Evolutionary conservation across 2,888 invertebrate species (phyloP), one percentile per base, ranked within the genome.

Genomic region (Ypsolopha sequella): DNA sequence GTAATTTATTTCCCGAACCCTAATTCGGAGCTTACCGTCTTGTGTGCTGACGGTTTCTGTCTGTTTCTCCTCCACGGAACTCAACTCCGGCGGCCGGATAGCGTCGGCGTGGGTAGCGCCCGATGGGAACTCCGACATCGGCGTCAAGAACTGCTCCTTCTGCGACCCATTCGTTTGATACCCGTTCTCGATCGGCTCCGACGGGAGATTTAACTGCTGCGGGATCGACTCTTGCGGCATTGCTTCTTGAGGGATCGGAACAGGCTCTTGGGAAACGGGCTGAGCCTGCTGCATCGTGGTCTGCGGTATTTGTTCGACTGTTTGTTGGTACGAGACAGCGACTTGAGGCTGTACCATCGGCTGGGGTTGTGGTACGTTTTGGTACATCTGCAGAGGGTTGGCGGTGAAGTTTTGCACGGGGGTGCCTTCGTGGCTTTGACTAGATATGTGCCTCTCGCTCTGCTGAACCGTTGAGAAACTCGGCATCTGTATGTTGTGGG

Each of bases 391-490:
- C 60, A 85, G 66, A 52, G 85, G 86, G 58, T 85, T 85, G 62
- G 80, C 65, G 55, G 78, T 61, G 55, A 73, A 85, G 68, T 86
- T 81, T 68, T 86, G 87, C 70, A 82, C 80, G 9, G 82, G 84
- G 7, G 84, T 85, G 73, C 86, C 82, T 73, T 87, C 87, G 68
- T 81, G 87, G 79, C 82, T 81, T 24, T 24, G 87, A 79, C 82
- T 85, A 76, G 81, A 86, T 63, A 81, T 82, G 70, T 84, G 82
- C 72, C 86, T 70, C 57, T 85, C 84, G 62, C 69, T 76, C 66
- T 82, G 82, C 60, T 80, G 81, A 53, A 82, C 70, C 53, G 73
- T 60, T 62, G 60, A 73, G 64, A 71, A 84, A 58, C 82, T 82
- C 49, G 71, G 70, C 67, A 81, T 68, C 64, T 57, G 57, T 10